Conservation (phyloP, 2,888 invertebrate species). For the Apodemia hepburni region DNA sequence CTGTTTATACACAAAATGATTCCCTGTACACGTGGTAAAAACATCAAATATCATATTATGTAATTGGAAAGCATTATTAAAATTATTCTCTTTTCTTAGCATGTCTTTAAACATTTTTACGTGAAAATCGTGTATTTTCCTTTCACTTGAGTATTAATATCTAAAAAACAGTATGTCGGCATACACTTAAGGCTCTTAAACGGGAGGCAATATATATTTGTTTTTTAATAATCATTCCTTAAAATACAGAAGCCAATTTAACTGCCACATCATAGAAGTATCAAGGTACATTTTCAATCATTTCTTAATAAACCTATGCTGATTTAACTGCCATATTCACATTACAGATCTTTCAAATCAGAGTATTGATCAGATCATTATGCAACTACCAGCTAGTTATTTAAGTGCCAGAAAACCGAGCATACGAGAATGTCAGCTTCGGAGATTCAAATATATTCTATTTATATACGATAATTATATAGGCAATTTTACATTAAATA, state of each 20-base stretch:
- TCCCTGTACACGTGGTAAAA: not conserved
- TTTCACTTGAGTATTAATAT: slow-evolving; percentile 2
- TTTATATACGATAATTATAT: not conserved
- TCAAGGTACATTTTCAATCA: too few species aligned
- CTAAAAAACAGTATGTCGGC: not conserved
- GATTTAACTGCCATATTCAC: too few species aligned
- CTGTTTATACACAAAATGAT: not conserved
- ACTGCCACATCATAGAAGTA: too few species aligned
- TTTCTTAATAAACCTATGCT: too few species aligned
- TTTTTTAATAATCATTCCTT: too few species aligned
- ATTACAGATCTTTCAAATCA: too few species aligned
- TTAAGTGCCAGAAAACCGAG: too few species aligned
- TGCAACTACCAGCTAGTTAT: too few species aligned
- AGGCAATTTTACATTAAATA: not conserved
- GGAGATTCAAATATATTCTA: not conserved
- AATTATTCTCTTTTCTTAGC: not conserved
- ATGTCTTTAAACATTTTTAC: not conserved
- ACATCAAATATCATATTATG: not conserved
- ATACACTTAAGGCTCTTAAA: slow-evolving; percentile 8
- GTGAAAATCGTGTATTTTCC: not conserved
- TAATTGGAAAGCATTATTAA: not conserved
- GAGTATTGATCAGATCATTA: too few species aligned
- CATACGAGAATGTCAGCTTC: too few species aligned
- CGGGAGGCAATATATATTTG: not conserved
- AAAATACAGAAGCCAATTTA: too few species aligned